Base-by-base conservation (phyloP, 2,113 vertebrate species). In the Tapirus terrestris region DNA sequence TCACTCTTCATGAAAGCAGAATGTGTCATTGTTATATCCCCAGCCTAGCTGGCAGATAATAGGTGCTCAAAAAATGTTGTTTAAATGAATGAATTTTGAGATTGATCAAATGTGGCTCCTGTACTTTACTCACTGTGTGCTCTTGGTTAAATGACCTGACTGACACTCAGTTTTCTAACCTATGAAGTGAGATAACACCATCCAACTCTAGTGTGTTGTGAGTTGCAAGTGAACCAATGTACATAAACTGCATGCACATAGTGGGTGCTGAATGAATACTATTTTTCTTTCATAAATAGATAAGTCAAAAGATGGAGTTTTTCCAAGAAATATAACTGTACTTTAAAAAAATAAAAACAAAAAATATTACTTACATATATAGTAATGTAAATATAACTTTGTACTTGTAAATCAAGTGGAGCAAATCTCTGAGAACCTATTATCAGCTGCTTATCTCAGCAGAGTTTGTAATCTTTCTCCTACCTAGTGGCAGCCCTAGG, bases 281-380 rank as follows among this genome's bases (percentile, higher is more conserved):
- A 3, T 10, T 48, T 97, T 92, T 77, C 60, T n/a, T 58, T 94
- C 36, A 53, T 29, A 27, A 60, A 36, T 63, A 27, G 67, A 25
- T 76, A n/a, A 61, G 9, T 48, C n/a, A 82, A 33, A 56, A 60
- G 61, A 43, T 21, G 18, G 36, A 91, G 53, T 79, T 67, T 94
- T 89, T 89, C 14, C 20, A 89, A 89, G 73, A 89, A 75, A 73
- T 83, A 5, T 75, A 58, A 90, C n/a, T 39, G 21, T 72, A 76
- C 33, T 96, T 95, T 97, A 45, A 17, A 88, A 80, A 53, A 58
- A 65, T 68, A 48, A 61, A 90, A 81, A 21, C 61, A 65, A 72
- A 89, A 73, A 79, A 21, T 36, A 82, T 17, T 39, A 29, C 8
- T 61, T 72, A 51, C 39, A 56, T 73, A 20, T 27, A 31, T 61